Evolutionary conservation across 1,140 invertebrate genomes (phyloP).

Genomic region (Maconellicoccus hirsutus): DNA sequence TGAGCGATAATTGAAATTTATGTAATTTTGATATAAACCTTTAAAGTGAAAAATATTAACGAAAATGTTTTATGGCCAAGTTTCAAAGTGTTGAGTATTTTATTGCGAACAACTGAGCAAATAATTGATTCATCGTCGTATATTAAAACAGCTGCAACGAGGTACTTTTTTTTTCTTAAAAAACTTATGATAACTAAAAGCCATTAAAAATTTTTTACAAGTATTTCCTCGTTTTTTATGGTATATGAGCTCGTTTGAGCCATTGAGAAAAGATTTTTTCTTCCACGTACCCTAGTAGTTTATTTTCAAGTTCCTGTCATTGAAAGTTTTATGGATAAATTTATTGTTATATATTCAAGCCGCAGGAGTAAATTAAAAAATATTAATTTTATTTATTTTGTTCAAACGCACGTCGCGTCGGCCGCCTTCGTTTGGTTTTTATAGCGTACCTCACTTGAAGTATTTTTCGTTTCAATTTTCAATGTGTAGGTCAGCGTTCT

Average conservation of each 20-base stretch:
- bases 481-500: too few species aligned
- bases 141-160: not conserved
- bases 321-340: not conserved
- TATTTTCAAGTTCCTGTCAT: not conserved
- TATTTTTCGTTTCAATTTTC: too few species aligned
- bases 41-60: not conserved
- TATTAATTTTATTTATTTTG: too few species aligned
- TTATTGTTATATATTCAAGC: not conserved
- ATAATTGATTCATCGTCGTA: slow-evolving; percentile 4
- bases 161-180: not conserved
- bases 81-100: not conserved
- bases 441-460: too few species aligned
- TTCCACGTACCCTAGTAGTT: not conserved
- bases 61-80: not conserved
- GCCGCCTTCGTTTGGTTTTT: too few species aligned
- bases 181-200: slow-evolving; percentile 9
- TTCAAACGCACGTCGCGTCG: too few species aligned
- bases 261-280: not conserved
- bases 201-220: not conserved
- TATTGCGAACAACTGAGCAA: not conserved
- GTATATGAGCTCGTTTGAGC: not conserved
- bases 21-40: slow-evolving; percentile 6
- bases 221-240: slow-evolving; percentile 1
- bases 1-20: slow-evolving; percentile 9
- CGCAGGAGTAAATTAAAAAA: not conserved